Evolutionary conservation across 2,888 invertebrate genomes (phyloP), one percentile per base, ranked within the genome.

Genomic region (Steinernema hermaphroditum): DNA sequence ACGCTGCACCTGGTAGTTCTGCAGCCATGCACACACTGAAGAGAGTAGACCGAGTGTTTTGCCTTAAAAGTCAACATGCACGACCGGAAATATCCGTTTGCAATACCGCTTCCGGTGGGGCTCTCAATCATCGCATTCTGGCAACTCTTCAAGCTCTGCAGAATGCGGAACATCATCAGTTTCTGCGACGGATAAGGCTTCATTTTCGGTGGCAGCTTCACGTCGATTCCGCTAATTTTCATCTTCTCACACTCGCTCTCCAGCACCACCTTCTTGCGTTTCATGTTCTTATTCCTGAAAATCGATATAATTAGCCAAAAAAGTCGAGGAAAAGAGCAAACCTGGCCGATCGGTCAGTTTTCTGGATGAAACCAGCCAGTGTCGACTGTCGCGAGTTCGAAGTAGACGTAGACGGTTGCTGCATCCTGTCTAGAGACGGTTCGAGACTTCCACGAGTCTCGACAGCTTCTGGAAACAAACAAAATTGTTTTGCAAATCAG

Each of bases 31-130:
- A 14, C 93, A 87, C 0, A 91, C 89, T 12, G 91, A 90, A 82
- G 93, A 92, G 0, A 93, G 89, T 14, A 93, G 87, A 0, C 92
- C 92, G 77, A 93, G 86, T 0, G 92, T 93, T 87, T 93, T 93
- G 19, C 83, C 82, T 81, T 44, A 69, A 74, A n/a, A n/a, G n/a
- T n/a, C n/a, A n/a, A n/a, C n/a, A n/a, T n/a, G n/a, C n/a, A n/a
- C n/a, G n/a, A n/a, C n/a, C n/a, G n/a, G n/a, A n/a, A n/a, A n/a
- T n/a, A n/a, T n/a, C n/a, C n/a, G n/a, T n/a, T n/a, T n/a, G n/a
- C n/a, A n/a, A 29, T 70, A 27, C 93, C 93, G 0, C 92, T 92
- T 0, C 93, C 93, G 0, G 93, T 93, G 0, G 93, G 93, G 87
- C 92, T 92, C 84, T 93, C 93, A 73, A 93, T 86, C 12, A 93